Evolutionary conservation across 2,888 invertebrate genomes (phyloP).

Genomic region (Microctonus brassicae): DNA sequence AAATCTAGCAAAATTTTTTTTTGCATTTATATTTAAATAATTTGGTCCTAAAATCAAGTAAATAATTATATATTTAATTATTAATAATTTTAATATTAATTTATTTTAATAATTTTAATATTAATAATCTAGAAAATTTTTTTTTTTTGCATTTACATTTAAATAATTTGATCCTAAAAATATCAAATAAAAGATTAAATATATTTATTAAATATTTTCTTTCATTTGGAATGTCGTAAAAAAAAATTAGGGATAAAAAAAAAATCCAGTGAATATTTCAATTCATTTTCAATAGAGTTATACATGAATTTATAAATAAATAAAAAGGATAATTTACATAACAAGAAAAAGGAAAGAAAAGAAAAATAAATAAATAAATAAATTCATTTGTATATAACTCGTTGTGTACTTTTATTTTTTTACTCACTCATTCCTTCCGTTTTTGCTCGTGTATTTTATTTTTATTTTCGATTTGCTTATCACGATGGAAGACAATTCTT

Average conservation of each 20-base stretch:
- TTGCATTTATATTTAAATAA: too few species aligned
- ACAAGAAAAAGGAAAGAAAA: not conserved
- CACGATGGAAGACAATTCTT: conserved; percentile 65
- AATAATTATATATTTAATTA: too few species aligned
- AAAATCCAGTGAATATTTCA: not conserved
- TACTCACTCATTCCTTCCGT: too few species aligned
- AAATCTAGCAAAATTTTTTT: too few species aligned
- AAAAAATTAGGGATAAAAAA: not conserved
- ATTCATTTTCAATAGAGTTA: not conserved
- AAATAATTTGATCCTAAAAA: too few species aligned
- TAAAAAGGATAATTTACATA: not conserved
- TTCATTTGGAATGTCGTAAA: not conserved
- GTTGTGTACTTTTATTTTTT: not conserved
- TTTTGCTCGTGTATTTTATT: conserved; percentile 41
- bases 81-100: too few species aligned
- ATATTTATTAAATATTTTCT: too few species aligned
- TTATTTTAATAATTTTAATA: too few species aligned
- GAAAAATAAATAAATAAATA: not conserved
- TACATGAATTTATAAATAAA: not conserved
- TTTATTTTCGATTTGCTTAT: conserved; percentile 37
- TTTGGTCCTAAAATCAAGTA: too few species aligned
- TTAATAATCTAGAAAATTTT: too few species aligned
- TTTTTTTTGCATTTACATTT: too few species aligned
- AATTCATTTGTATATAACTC: conserved; percentile 2
- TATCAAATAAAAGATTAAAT: too few species aligned